Percentiles rank a stretch among this genome's conserved stretches.
These are phyloP conservation scores for Hyppa rectilinea DNA, from an alignment of 2,888 invertebrate genomes.

Conservation along the genomic window DNA sequence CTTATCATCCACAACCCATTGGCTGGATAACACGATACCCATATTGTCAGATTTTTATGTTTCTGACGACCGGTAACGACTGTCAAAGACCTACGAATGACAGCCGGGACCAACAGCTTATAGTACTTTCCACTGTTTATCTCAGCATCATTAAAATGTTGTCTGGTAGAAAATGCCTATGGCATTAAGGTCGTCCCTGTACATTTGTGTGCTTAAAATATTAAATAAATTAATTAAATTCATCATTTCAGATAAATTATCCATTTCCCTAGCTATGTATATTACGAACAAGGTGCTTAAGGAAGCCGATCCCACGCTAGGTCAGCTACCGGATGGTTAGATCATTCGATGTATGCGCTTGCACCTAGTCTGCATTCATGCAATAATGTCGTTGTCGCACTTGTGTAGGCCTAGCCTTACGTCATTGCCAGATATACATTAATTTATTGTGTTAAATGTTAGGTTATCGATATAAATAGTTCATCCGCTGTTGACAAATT, in stretches of 20 bases:
- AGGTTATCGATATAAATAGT: conserved; percentile 40
- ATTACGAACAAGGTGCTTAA: not conserved
- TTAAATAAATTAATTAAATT: too few species aligned
- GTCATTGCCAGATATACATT: conserved; percentile 5
- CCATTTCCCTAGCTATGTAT: not conserved
- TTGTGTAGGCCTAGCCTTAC: conserved; percentile 12
- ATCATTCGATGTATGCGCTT: conserved; percentile 4
- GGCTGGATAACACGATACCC: too few species aligned
- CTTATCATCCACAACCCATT: too few species aligned
- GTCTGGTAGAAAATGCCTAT: too few species aligned
- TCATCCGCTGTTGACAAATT: conserved; percentile 15
- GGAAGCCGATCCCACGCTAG: not conserved
- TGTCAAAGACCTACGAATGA: too few species aligned
- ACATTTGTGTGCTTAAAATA: too few species aligned
- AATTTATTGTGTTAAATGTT: conserved; percentile 22
- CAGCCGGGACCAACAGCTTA: too few species aligned
- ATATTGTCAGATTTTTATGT: too few species aligned
- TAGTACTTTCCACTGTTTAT: too few species aligned
- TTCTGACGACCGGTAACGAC: too few species aligned
- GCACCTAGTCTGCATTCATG: not conserved
- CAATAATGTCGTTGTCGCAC: not conserved
- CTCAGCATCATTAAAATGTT: too few species aligned
- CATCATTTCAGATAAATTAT: not conserved
- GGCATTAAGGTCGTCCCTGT: too few species aligned
- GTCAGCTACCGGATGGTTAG: not conserved